These are phyloP conservation scores for Sitobion miscanthi DNA, from an alignment of 1,140 invertebrate genomes.

Conservation along the genomic window DNA sequence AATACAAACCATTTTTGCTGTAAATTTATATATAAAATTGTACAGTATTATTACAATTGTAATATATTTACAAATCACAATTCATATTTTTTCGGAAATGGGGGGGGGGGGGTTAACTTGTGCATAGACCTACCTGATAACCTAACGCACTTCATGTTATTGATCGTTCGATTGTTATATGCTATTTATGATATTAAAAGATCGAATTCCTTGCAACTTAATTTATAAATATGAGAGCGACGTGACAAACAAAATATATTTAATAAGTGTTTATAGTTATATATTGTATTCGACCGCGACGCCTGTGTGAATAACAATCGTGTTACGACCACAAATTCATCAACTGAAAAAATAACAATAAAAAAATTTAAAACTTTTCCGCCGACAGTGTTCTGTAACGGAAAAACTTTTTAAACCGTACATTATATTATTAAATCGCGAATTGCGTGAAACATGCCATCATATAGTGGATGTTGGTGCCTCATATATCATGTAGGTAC, in stretches of 20 bases:
- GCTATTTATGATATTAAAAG: not conserved
- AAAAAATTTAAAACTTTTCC: not conserved
- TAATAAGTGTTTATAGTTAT: not conserved
- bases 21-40: too few relatives aligned
- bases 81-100: too few relatives aligned
- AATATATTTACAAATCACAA: too few relatives aligned
- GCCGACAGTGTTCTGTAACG: not conserved
- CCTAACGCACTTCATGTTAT: not conserved
- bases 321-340: not conserved
- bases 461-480: not conserved
- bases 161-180: not conserved
- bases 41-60: too few relatives aligned
- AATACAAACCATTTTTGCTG: too few relatives aligned
- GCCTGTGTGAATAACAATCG: not conserved
- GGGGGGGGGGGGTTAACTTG: too few relatives aligned
- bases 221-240: not conserved
- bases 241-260: not conserved
- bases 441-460: not conserved
- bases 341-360: not conserved
- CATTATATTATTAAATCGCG: not conserved
- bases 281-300: not conserved
- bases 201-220: not conserved
- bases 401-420: not conserved
- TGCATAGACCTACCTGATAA: too few relatives aligned
- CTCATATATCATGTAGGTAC: not conserved